Evolutionary conservation across 1,140 invertebrate species (phyloP).

Genomic region (Maniola jurtina): DNA sequence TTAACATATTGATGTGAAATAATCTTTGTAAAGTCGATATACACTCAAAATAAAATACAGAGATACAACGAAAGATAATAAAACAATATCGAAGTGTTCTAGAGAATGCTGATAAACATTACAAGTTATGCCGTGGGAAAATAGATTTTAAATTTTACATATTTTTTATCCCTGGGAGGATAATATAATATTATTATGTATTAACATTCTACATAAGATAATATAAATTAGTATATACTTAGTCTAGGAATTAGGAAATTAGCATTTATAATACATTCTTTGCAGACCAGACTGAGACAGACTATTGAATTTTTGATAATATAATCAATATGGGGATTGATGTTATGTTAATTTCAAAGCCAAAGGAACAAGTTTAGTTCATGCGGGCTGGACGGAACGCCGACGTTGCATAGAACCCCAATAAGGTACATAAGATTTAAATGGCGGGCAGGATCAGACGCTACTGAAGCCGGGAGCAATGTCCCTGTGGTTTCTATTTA

Average conservation of each 20-base stretch:
- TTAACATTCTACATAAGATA: too few relatives aligned
- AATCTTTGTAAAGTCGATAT: neutral
- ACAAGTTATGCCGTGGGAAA: slow-evolving; percentile 1
- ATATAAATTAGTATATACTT: too few relatives aligned
- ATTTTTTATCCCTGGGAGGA: slow-evolving; percentile 7
- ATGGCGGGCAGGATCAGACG: slow-evolving; percentile 58
- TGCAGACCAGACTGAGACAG: too few relatives aligned
- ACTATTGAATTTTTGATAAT: too few relatives aligned
- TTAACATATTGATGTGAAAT: too few relatives aligned
- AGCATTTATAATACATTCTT: too few relatives aligned
- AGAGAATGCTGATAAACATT: neutral
- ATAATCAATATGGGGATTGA: too few relatives aligned
- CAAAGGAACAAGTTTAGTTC: too few relatives aligned
- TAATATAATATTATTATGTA: too few relatives aligned
- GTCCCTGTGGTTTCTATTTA: slow-evolving; percentile 78
- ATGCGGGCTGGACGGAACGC: too few relatives aligned
- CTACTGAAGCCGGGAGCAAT: slow-evolving; percentile 66
- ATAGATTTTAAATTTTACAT: slow-evolving; percentile 12
- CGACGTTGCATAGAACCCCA: slow-evolving; percentile 45
- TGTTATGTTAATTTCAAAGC: too few relatives aligned
- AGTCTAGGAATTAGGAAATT: too few relatives aligned
- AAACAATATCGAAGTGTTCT: neutral
- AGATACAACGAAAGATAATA: neutral
- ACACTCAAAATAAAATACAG: neutral
- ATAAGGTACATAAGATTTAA: slow-evolving; percentile 58